Evolutionary conservation across 2,797 vertebrate genomes (phyloP), one percentile per base, ranked within the genome.

Genomic region (Thaleichthys pacificus): DNA sequence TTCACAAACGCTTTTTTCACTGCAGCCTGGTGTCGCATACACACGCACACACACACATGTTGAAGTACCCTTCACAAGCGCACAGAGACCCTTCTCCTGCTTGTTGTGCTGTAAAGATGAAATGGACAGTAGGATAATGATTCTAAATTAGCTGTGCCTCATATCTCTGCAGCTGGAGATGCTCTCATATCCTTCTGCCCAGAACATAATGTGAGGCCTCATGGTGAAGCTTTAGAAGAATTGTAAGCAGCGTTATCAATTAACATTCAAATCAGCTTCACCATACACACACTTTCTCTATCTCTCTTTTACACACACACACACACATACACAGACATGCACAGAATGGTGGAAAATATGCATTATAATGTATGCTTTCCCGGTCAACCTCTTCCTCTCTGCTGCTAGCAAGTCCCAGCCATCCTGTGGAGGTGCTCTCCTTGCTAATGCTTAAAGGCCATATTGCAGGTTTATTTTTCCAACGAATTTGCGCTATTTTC

Each of bases 191-290:
- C 70, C 64, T 57, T 47, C 60, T 56, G 42, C 38, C 65, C 12
- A 69, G 70, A 73, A 69, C 42, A 68, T 30, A 8, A 26, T 14
- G 14, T 28, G 24, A 5, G 51, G 67, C 5, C 62, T 69, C 68
- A 78, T 71, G 56, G 65, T 69, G 65, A 72, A 69, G 68, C 74
- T 76, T 80, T 80, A 68, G 73, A 61, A 56, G 42, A 68, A 74
- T 78, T 74, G 75, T 72, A 51, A 69, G 69, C 75, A 61, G 58
- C 68, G 42, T 70, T 72, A 74, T 78, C 71, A 81, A 75, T 78
- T 82, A 81, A 73, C 60, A 15, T 49, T 67, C 73, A 54, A 72
- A 70, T 80, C 63, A 77, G 63, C 68, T 68, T 38, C 22, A 61
- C 60, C 42, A 57, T 42, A 61, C 61, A 47, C 70, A 61, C 74